These are phyloP conservation scores for Saimiri boliviensis DNA, from an alignment of 2,113 vertebrate species.

Conservation along the genomic window DNA sequence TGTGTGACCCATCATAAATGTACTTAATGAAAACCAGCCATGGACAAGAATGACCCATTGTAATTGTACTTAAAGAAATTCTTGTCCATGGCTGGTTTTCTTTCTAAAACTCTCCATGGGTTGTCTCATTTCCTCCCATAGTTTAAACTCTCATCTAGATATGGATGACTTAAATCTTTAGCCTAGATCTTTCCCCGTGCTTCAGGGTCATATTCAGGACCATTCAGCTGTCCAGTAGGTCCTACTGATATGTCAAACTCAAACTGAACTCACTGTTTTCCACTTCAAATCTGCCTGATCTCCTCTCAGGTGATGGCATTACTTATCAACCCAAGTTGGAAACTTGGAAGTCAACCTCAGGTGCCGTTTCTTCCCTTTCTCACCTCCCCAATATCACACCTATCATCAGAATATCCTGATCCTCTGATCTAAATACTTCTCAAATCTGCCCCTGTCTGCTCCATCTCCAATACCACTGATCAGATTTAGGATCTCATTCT, in stretches of 20 bases:
- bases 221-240: not conserved
- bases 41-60: not conserved
- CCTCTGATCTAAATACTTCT: not conserved
- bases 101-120: not conserved
- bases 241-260: not conserved
- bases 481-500: not conserved
- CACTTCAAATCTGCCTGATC: not conserved
- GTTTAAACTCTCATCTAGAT: not conserved
- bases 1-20: not conserved
- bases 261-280: not conserved
- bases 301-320: not conserved
- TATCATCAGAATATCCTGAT: not conserved
- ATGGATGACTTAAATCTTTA: not conserved
- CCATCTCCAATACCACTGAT: not conserved
- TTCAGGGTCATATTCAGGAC: not conserved
- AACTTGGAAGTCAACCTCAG: not conserved
- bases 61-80: not conserved
- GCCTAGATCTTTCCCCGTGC: not conserved
- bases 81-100: not conserved
- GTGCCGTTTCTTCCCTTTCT: not conserved
- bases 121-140: not conserved
- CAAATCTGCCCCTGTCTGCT: not conserved
- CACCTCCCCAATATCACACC: not conserved
- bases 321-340: not conserved
- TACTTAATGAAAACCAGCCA: too few species aligned